Evolutionary conservation across 2,888 invertebrate genomes (phyloP).

Genomic region (Oxyteleia sp.): DNA sequence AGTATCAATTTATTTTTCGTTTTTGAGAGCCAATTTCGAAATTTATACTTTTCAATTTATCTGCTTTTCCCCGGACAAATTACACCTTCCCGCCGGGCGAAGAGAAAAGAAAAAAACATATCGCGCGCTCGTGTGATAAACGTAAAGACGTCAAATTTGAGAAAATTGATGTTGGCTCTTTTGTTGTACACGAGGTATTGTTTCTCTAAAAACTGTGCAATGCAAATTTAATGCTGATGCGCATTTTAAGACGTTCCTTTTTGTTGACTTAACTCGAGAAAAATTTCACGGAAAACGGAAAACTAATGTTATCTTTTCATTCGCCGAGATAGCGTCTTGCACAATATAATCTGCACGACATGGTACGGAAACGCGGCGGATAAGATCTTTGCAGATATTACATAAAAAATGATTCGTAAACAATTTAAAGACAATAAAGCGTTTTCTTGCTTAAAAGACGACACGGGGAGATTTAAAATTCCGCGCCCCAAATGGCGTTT

Average conservation of each 20-base stretch:
- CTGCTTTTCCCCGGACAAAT: constrained; percentile 36
- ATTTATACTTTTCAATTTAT: constrained; percentile 57
- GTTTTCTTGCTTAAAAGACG: neutral
- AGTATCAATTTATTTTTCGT: constrained; percentile 58
- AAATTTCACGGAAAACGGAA: constrained; percentile 69
- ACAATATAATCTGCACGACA: constrained; percentile 31
- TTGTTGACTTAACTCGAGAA: constrained; percentile 50
- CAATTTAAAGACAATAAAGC: neutral
- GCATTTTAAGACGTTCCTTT: constrained; percentile 14
- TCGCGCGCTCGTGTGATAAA: constrained; percentile 1
- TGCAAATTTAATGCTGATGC: constrained; percentile 56
- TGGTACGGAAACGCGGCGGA: no score
- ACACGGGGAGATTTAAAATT: neutral
- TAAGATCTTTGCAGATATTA: no score
- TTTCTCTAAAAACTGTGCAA: constrained; percentile 42
- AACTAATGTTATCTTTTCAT: constrained; percentile 73
- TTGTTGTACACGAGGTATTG: constrained; percentile 30
- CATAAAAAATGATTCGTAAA: constrained; percentile 20
- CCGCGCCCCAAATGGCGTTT: neutral
- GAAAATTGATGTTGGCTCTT: constrained; percentile 45
- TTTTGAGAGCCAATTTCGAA: constrained; percentile 56
- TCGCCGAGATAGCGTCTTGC: constrained; percentile 51
- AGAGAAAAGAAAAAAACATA: constrained; percentile 3
- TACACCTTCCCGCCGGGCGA: neutral
- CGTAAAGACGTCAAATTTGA: constrained; percentile 48